Percentiles rank a stretch among this genome's conserved stretches.
Evolutionary conservation across 2,797 vertebrate genomes (phyloP).

Genomic region (Odontamblyopus lacepedii): DNA sequence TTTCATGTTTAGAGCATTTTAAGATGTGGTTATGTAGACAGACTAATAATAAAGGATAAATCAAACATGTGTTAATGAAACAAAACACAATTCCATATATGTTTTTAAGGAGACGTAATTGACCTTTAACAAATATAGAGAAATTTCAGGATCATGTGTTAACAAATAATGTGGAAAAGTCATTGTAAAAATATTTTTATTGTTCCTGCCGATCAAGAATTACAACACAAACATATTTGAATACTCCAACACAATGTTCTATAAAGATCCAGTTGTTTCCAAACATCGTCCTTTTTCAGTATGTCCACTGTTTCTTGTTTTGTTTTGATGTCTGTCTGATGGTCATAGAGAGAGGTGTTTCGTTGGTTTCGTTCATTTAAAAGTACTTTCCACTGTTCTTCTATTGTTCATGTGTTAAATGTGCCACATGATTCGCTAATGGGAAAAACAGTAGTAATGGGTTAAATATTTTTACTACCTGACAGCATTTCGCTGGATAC

Average conservation of each 20-base stretch:
- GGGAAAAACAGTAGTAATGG: background rate
- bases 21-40: too few relatives aligned
- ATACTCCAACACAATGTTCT: slow-evolving; percentile 5
- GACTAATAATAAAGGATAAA: too few relatives aligned
- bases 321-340: background rate
- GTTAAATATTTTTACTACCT: background rate
- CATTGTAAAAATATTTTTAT: slow-evolving; percentile 12
- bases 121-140: background rate
- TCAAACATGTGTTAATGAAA: too few relatives aligned
- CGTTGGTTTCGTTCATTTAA: too few relatives aligned
- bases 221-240: slow-evolving; percentile 5
- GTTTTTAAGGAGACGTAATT: too few relatives aligned
- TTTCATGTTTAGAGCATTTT: too few relatives aligned
- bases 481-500: background rate
- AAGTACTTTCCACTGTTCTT: too few relatives aligned
- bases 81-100: too few relatives aligned
- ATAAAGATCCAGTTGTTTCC: background rate
- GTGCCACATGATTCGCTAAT: background rate
- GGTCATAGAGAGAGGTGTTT: background rate
- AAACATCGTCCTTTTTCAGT: background rate
- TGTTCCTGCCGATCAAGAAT: slow-evolving; percentile 8
- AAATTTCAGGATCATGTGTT: background rate
- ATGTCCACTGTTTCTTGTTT: background rate
- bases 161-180: background rate
- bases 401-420: background rate